Conservation (phyloP, 2,888 invertebrate species). For the Oligia strigilis region DNA sequence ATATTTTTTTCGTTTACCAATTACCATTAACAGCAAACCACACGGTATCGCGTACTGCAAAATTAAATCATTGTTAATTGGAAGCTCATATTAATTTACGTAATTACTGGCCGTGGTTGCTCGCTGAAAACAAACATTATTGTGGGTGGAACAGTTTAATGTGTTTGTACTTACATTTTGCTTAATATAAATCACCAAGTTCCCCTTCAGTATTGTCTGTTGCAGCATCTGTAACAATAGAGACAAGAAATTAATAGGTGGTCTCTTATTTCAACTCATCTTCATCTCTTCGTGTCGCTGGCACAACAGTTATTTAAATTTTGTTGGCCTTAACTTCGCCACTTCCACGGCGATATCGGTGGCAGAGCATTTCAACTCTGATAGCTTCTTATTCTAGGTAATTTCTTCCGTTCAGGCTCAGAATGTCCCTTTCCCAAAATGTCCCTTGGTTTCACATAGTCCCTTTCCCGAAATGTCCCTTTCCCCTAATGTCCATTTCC, state of each 20-base stretch:
- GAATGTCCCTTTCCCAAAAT: too few relatives aligned
- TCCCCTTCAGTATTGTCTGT: conserved; percentile 81
- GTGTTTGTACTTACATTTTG: conserved; percentile 83
- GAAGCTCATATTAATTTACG: conserved; percentile 46
- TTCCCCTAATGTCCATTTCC: too few relatives aligned
- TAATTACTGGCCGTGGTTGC: conserved; percentile 27
- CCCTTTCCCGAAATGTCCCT: too few relatives aligned
- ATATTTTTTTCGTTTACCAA: neutral
- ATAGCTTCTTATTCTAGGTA: neutral
- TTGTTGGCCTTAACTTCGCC: too few relatives aligned
- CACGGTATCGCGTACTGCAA: conserved; percentile 38
- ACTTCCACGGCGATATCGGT: too few relatives aligned
- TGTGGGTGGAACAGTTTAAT: conserved; percentile 16
- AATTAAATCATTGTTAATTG: conserved; percentile 54
- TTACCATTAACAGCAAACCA: conserved; percentile 39
- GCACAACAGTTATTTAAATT: too few relatives aligned
- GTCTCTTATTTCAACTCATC: neutral
- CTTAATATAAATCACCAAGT: conserved; percentile 81
- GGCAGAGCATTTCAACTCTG: neutral
- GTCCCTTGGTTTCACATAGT: too few relatives aligned
- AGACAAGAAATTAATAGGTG: conserved; percentile 21
- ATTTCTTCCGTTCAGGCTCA: neutral
- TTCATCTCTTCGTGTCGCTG: too few relatives aligned
- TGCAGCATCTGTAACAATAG: conserved; percentile 86
- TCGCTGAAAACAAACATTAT: conserved; percentile 38